Conservation (phyloP, 2,113 vertebrate genomes). For the Macheiramphus alcinus region DNA sequence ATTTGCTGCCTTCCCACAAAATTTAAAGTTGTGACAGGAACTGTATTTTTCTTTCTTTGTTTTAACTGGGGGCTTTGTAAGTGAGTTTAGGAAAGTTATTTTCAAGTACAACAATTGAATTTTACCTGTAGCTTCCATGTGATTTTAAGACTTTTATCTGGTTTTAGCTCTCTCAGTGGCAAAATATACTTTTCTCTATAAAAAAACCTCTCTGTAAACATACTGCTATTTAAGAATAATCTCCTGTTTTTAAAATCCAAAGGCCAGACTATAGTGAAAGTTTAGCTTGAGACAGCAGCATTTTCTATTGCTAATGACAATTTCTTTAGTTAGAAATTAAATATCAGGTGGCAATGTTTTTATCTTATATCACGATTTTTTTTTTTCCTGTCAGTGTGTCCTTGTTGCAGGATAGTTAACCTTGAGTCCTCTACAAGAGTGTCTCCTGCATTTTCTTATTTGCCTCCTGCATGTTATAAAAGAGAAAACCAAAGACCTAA, state of each 20-base stretch:
- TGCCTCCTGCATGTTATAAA: not conserved
- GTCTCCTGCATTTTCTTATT: not conserved
- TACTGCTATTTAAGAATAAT: not conserved
- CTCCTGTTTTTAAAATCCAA: not conserved
- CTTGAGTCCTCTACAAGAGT: not conserved
- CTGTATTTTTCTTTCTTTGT: not conserved
- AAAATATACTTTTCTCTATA: not conserved
- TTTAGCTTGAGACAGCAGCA: not conserved
- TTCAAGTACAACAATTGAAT: not conserved
- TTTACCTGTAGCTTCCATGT: not conserved
- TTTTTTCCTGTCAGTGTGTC: not conserved
- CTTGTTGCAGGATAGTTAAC: constrained; percentile 40
- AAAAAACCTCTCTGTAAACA: not conserved
- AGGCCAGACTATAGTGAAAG: not conserved
- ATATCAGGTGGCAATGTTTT: not conserved
- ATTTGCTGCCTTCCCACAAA: not conserved
- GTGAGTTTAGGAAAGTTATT: not conserved
- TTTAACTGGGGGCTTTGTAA: not conserved
- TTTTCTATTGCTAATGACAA: not conserved
- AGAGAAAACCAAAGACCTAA: not conserved
- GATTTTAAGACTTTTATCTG: not conserved
- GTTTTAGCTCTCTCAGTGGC: not conserved
- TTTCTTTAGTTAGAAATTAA: not conserved
- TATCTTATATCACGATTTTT: not conserved
- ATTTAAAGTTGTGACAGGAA: not conserved